Base-by-base conservation (phyloP, 2,113 vertebrate species). In the Zosterops pallidus region DNA sequence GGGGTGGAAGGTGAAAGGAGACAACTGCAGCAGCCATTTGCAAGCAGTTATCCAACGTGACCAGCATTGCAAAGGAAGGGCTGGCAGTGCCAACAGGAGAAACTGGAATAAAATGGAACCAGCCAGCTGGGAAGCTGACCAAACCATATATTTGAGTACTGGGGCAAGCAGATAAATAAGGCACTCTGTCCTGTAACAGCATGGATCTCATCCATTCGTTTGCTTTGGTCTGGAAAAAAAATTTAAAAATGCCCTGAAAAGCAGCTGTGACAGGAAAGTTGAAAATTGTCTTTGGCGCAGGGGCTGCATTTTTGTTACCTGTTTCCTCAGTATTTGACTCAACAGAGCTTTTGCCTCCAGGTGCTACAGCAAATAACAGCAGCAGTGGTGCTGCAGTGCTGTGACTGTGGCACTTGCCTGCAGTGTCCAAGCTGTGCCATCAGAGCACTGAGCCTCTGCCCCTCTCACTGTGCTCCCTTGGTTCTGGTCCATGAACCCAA, bases 1-100 rank as follows among this genome's bases (percentile, higher is more conserved):
- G 22, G 9, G 31, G 5, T 11, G 37, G n/a, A 44, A 78, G 44
- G 47, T 18, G 9, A 37, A 19, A 17, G 35, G 25, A 71, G 33
- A 28, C 1, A 5, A 6, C 16, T 0, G 0, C 80, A 68, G 81
- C 39, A 52, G 44, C 75, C 28, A 1, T 14, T 47, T 25, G 41
- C 35, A 33, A 65, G 69, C 17, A 10, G 60, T 15, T 33, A 22
- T 2, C 76, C 19, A 25, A 47, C 1, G 2, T 35, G 57, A 39
- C 53, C 17, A 49, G 77, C 62, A 37, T 21, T 31, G 74, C 5
- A 2, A 78, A 13, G n/a, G 69, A 5, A 2, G 26, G 56, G 56
- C 56, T 76, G 85, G 80, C 75, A 63, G 33, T 8, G 10, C 64
- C 16, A 10, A 0, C 42, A 37, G 21, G 18, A 72, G 46, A 75